Evolutionary conservation across 2,797 vertebrate genomes (phyloP).

Genomic region (Enteromius trimaculatus): DNA sequence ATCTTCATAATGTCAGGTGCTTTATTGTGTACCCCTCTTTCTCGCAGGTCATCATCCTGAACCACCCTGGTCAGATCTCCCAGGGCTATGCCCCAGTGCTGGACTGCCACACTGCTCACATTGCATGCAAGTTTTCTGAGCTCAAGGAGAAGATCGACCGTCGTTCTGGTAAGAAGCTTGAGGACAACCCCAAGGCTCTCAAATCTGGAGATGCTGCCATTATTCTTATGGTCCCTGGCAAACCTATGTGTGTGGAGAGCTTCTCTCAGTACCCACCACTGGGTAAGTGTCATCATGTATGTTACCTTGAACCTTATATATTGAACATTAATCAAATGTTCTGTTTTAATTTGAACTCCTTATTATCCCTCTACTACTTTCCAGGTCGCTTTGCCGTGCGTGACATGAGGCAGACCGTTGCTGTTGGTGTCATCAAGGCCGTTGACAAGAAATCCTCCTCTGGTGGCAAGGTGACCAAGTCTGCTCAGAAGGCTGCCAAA

Average conservation of each 20-base stretch:
- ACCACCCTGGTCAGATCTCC: conserved; percentile 67
- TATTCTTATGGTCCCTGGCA: conserved; percentile 69
- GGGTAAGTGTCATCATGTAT: conserved; percentile 59
- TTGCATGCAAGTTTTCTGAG: conserved; percentile 77
- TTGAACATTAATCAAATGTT: neutral
- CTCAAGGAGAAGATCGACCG: conserved; percentile 77
- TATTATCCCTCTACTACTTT: neutral
- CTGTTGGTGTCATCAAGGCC: conserved; percentile 72
- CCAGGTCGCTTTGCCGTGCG: conserved; percentile 69
- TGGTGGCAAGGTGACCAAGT: conserved; percentile 67
- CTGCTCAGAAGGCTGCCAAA: conserved; percentile 69
- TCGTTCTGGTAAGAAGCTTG: conserved; percentile 75
- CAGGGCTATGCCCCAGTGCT: conserved; percentile 70
- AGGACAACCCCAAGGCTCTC: conserved; percentile 71
- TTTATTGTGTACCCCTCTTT: neutral
- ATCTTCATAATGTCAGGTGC: neutral
- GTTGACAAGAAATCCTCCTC: conserved; percentile 66
- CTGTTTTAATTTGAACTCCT: neutral
- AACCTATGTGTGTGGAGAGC: conserved; percentile 76
- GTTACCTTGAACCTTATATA: neutral
- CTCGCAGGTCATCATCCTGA: conserved; percentile 70
- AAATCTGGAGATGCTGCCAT: conserved; percentile 73
- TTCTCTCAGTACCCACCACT: conserved; percentile 69
- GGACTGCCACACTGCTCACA: conserved; percentile 71
- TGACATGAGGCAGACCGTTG: conserved; percentile 75